These are phyloP conservation scores for Xiphophorus couchianus DNA, from an alignment of 2,113 vertebrate species.

Conservation along the genomic window DNA sequence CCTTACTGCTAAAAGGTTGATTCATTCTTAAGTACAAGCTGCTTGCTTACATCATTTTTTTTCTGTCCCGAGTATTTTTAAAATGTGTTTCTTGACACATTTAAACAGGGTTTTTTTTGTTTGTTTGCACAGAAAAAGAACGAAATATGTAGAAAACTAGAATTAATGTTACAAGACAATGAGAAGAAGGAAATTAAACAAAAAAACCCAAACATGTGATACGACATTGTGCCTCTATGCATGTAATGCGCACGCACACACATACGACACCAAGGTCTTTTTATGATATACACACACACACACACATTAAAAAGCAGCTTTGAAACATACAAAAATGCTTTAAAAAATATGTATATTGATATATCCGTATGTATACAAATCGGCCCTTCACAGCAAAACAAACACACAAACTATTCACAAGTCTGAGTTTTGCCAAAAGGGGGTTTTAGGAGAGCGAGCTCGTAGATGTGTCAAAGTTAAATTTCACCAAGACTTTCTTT, in stretches of 20 bases:
- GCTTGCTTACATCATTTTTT: conserved; percentile 67
- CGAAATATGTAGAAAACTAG: conserved; percentile 76
- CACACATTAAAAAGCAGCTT: conserved; percentile 79
- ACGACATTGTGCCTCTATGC: conserved; percentile 73
- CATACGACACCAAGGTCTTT: conserved; percentile 60
- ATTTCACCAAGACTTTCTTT: conserved; percentile 10
- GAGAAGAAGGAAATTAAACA: conserved; percentile 13
- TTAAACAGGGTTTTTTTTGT: conserved; percentile 40
- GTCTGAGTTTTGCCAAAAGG: conserved; percentile 60
- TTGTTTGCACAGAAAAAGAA: conserved; percentile 63
- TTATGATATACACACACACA: conserved; percentile 73
- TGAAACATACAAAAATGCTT: conserved; percentile 85
- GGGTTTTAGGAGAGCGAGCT: conserved; percentile 9
- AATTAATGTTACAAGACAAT: conserved; percentile 64
- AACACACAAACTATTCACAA: conserved; percentile 68
- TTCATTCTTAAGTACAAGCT: conserved; percentile 78
- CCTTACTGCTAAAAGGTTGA: conserved; percentile 84
- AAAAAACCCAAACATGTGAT: conserved; percentile 46
- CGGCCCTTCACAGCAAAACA: conserved; percentile 79
- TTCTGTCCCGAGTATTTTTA: conserved; percentile 45
- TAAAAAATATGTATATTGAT: conserved; percentile 84
- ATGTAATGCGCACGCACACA: conserved; percentile 70
- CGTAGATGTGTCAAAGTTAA: conserved; percentile 13
- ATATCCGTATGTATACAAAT: conserved; percentile 84
- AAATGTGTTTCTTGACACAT: conserved; percentile 75